Base-by-base conservation (phyloP, 1,140 invertebrate species). In the Drosophila paulistorum region DNA sequence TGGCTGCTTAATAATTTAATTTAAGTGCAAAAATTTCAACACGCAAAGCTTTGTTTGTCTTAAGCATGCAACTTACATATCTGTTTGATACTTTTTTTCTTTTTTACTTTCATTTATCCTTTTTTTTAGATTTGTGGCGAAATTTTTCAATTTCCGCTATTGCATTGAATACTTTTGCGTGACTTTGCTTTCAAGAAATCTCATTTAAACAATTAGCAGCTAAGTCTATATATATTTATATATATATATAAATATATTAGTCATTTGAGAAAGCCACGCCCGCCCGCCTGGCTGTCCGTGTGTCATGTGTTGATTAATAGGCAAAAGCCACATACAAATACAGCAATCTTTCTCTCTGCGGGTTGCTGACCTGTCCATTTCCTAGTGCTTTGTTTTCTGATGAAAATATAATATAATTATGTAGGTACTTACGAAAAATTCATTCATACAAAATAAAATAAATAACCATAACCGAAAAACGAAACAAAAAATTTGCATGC, bases 1-100 rank as follows among this genome's bases (percentile, higher is more conserved):
- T 13, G 14, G 37, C 57, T 86, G 61, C 68, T 85, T 85, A 85
- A 87, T 87, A 87, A 85, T 85, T 82, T 85, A 85, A 85, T 85
- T 87, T 76, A 51, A 41, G 9, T 72, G 57, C 14, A 57, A 26
- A 60, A 70, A 82, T 59, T 58, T 14, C 45, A 58, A 60, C 82
- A 85, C 83, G 79, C 82, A 68, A 82, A 58, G 55, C 69, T 66
- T 65, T 42, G 39, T 51, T 63, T 59, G 61, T 72, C 42, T 58
- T 65, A 57, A 41, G 51, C 79, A 87, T 85, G 82, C 82, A 74
- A 85, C 79, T 79, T 82, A 58, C 79, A 63, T 68, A 23, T 23
- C 20, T 23, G 74, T 76, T 69, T 81, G 74, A 86, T 75, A 72
- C 23, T 79, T 73, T 76, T 87, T 68, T 79, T 75, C 64, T 42